Evolutionary conservation across 2,113 vertebrate genomes (phyloP), one percentile per base, ranked within the genome.

Genomic region (Charina bottae): DNA sequence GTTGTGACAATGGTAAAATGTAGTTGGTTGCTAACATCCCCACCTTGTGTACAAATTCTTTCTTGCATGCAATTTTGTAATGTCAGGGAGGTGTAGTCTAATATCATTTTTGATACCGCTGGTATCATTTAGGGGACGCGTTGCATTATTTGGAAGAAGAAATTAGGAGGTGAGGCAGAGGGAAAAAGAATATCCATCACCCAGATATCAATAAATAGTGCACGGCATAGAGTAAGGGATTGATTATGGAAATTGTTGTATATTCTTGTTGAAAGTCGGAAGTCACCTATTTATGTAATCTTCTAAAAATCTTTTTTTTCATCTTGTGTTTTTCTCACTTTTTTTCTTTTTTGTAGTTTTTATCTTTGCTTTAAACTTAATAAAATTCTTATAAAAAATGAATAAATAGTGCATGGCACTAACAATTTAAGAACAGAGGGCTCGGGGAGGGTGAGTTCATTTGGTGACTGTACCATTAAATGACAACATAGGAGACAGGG

Each of bases 31-130:
- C 95, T 98, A 97, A 98, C 94, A 98, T 97, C 97, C 97, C 98
- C 98, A 98, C 97, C 98, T 98, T 98, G 98, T 98, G 98, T 98
- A 98, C 98, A 98, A 97, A 97, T 96, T 97, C 94, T 97, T 98
- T 96, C 97, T 98, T 98, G 97, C 98, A 98, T 93, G 96, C 94
- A 91, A 90, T 92, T 95, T 96, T 64, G 89, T 90, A 95, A 95
- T 83, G 3, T 93, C 91, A 95, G 95, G 93, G 96, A 91, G 85
- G 58, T 92, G 92, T 46, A 94, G 58, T 90, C 58, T 94, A 92
- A 95, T 94, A 95, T 94, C 85, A 91, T 95, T 93, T 95, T 83
- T 49, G 24, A 87, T 53, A 55, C 92, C 93, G 88, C 85, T 59
- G 91, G 95, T 62, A 0, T 88, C 95, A 91, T 55, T 55, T 94